Evolutionary conservation across 2,113 vertebrate genomes (phyloP).

Genomic region (Dasyurus viverrinus): DNA sequence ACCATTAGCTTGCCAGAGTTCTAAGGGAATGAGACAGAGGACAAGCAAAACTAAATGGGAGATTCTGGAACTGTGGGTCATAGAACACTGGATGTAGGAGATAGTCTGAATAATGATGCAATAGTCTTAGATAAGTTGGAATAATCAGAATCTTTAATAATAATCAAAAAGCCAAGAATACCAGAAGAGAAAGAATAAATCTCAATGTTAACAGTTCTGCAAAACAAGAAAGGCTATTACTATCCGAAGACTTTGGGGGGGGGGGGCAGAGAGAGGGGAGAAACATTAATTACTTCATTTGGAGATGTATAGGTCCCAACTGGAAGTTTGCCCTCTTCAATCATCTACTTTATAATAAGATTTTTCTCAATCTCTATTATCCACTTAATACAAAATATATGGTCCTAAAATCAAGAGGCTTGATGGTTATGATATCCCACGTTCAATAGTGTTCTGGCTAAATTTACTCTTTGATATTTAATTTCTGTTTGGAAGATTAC

Average conservation of each 20-base stretch:
- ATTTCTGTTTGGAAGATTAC: too few relatives aligned
- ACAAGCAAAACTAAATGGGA: background rate
- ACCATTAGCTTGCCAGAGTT: background rate
- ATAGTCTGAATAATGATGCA: background rate
- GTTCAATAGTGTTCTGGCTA: too few relatives aligned
- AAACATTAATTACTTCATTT: background rate
- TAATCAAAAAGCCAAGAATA: background rate
- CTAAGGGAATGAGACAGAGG: background rate
- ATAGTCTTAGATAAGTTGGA: background rate
- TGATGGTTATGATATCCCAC: too few relatives aligned
- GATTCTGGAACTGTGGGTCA: background rate
- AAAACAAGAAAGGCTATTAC: background rate
- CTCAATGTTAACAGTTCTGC: background rate
- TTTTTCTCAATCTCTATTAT: background rate
- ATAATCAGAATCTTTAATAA: background rate
- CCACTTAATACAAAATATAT: too few relatives aligned
- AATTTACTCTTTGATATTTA: too few relatives aligned
- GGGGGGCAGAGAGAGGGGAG: fast-evolving
- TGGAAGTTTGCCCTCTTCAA: background rate
- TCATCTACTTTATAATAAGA: background rate
- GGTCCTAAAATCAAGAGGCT: too few relatives aligned
- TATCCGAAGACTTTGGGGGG: background rate
- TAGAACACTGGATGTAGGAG: background rate
- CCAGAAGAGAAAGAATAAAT: background rate
- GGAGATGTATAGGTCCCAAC: background rate